A percentile compares a stretch with the other conserved stretches of the same genome.
These are phyloP conservation scores for Somateria mollissima DNA, from an alignment of 2,797 vertebrate genomes.

Conservation along the genomic window DNA sequence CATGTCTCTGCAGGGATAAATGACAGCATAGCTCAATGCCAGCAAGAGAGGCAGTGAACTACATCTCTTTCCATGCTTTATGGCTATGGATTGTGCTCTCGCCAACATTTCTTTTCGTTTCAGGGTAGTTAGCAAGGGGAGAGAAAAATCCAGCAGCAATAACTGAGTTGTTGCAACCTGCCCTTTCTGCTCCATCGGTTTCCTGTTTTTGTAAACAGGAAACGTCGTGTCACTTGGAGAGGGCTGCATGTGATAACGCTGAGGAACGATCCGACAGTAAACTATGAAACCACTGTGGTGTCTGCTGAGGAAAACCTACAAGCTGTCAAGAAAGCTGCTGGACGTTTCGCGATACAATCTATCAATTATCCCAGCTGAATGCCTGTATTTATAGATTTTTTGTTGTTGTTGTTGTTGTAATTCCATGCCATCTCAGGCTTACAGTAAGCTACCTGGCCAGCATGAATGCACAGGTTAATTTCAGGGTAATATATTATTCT, in stretches of 20 bases:
- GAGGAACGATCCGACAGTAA: slow-evolving; percentile 9
- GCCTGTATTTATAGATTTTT: neutral
- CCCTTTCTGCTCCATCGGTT: slow-evolving; percentile 21
- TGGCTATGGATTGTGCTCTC: neutral
- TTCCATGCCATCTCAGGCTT: neutral
- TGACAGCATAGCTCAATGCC: neutral
- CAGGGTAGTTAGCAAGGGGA: neutral
- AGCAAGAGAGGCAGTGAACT: neutral
- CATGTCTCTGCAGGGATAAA: neutral
- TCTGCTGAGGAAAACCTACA: slow-evolving; percentile 51
- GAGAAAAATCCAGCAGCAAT: neutral
- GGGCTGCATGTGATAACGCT: neutral
- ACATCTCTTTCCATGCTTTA: neutral
- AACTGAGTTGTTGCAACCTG: slow-evolving; percentile 55
- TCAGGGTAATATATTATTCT: slow-evolving; percentile 57
- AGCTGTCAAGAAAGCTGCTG: slow-evolving; percentile 39
- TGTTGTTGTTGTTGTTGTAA: neutral
- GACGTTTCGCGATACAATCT: neutral
- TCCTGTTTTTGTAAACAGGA: slow-evolving; percentile 66
- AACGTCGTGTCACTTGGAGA: neutral
- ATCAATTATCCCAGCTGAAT: slow-evolving; percentile 4
- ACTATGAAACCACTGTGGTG: neutral
- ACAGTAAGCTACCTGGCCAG: slow-evolving; percentile 47
- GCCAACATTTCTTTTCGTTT: neutral
- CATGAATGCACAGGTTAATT: neutral